phyloP scores from a whole-genome alignment of 2,888 invertebrate species.

The Hecatera dysodea region DNA sequence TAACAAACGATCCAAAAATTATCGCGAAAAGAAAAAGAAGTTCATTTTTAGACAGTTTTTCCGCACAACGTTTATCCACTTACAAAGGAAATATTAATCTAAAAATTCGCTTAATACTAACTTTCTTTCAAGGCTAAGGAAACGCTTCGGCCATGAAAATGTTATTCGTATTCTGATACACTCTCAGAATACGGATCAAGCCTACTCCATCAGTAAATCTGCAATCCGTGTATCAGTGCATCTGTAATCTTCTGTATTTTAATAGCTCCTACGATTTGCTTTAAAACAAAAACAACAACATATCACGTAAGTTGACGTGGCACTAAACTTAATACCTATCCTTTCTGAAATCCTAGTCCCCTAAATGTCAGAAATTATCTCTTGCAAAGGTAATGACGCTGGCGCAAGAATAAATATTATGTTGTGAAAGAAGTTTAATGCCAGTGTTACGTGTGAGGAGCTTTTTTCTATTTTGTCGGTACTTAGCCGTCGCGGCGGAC shows the following conservation, averaged over 20 bases:
- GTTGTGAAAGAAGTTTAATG: conserved; percentile 63
- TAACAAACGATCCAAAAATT: conserved; percentile 28
- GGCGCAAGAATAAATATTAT: conserved; percentile 56
- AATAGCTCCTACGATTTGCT: conserved; percentile 1
- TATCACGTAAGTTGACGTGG: conserved; percentile 11
- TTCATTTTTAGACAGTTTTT: not conserved
- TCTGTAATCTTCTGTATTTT: not conserved
- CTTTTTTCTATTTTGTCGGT: conserved; percentile 71
- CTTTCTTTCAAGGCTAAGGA: not conserved
- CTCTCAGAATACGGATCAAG: too few relatives aligned
- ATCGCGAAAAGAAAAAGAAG: not conserved
- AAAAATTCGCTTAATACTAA: not conserved
- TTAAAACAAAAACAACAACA: conserved; percentile 14
- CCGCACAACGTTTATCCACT: not conserved
- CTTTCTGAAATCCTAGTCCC: not conserved
- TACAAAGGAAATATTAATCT: not conserved
- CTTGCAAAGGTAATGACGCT: conserved; percentile 44
- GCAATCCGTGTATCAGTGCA: too few relatives aligned
- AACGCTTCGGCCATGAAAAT: not conserved
- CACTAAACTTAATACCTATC: conserved; percentile 5
- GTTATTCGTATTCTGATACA: not conserved
- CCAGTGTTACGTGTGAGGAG: conserved; percentile 60
- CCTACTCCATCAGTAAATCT: conserved; percentile 6
- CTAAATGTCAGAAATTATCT: conserved; percentile 62
- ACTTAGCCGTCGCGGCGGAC: conserved; percentile 75